Evolutionary conservation across 2,888 invertebrate species (phyloP), one percentile per base, ranked within the genome.

Genomic region (Xestia rhomboidea): DNA sequence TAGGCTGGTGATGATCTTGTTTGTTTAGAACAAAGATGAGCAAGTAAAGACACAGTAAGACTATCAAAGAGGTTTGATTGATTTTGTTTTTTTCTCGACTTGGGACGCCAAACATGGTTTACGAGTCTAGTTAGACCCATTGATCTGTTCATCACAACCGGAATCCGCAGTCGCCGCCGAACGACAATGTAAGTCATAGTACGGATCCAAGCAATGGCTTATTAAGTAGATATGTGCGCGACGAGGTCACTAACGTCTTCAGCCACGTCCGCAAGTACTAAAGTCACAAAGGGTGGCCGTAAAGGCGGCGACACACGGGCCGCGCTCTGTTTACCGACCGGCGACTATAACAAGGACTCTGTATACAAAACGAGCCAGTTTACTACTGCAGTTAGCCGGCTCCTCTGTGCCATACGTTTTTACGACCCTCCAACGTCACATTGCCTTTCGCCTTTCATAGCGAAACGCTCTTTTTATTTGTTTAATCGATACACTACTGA

Each of bases 371-470:
- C 93, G 94, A 94, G 91, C 92, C 91, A 92, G 93, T 96, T 96
- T 96, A 96, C 96, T 95, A 92, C 96, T 94, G 93, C 93, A 93
- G 94, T 93, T 93, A 94, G 96, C 91, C 96, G 96, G 96, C 95
- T 95, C 91, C 96, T 96, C 96, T 96, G 93, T 94, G 94, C 96
- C 94, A 95, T 96, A 96, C 95, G 93, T 90, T 96, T 96, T 96
- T 96, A 96, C 94, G 96, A 96, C 92, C 93, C 92, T 93, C 93
- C 92, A 91, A 93, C 95, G 94, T 96, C 95, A 95, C 94, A 92
- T 94, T 93, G 95, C 95, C 94, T 94, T 95, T 95, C 93, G 95
- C 94, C 95, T 96, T 96, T 95, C 94, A 95, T 94, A 93, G 96
- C 95, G 94, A 96, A 95, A 95, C 95, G 92, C 89, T 82, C 91